These are phyloP conservation scores for Eumaeus atala DNA, from an alignment of 1,140 invertebrate species.

Conservation along the genomic window DNA sequence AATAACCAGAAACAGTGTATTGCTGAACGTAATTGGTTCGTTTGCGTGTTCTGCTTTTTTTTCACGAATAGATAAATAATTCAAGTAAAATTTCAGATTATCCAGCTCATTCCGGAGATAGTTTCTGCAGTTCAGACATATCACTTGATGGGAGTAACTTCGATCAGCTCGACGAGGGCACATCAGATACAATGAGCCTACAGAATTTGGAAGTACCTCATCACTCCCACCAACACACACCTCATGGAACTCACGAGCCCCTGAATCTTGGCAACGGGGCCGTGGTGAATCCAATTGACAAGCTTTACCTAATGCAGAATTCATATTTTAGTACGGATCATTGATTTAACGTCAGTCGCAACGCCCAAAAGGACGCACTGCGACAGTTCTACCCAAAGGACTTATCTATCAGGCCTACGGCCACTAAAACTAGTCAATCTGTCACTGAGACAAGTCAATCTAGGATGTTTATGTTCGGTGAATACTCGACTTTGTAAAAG, in stretches of 20 bases:
- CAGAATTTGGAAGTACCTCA: conserved; percentile 80
- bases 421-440: conserved; percentile 40
- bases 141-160: conserved; percentile 89
- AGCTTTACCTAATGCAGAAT: conserved; percentile 97
- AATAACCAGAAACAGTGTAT: no score
- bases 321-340: conserved; percentile 90
- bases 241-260: conserved; percentile 74
- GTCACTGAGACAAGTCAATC: conserved; percentile 24
- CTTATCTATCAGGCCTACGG: conserved; percentile 36
- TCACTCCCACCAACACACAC: conserved; percentile 73
- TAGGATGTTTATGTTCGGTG: conserved; percentile 18
- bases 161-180: conserved; percentile 84
- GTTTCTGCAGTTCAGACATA: conserved; percentile 92
- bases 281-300: conserved; percentile 94
- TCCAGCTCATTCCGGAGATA: conserved; percentile 89
- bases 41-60: conserved; percentile 1
- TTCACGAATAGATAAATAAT: neutral
- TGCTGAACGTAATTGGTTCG: no score
- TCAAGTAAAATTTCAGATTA: conserved; percentile 79
- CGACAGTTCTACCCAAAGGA: conserved; percentile 35
- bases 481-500: conserved; percentile 25
- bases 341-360: conserved; percentile 49
- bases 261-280: conserved; percentile 77
- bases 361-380: conserved; percentile 26
- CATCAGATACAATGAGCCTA: conserved; percentile 84